Base-by-base conservation (phyloP, 1,140 invertebrate genomes). In the Apis laboriosa region DNA sequence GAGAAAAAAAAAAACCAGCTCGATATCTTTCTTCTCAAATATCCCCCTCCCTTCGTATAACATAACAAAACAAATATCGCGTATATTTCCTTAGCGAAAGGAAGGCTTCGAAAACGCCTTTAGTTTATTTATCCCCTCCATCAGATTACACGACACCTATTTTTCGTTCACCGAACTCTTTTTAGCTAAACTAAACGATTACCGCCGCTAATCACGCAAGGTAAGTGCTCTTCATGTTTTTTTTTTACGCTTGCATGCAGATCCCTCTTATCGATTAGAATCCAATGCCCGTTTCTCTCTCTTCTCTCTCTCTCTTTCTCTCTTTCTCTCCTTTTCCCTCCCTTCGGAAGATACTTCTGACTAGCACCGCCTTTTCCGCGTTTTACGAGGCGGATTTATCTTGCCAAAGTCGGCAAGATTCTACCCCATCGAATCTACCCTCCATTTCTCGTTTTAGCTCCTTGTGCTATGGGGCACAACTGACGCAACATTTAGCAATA, bases 191-290 rank as follows among this genome's bases (percentile, higher is more conserved):
- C 0, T 13, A 49, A 28, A 49, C 58, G 53, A 61, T 49, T 19
- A 34, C 5, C n/a, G 56, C 5, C 15, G 19, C 8, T 70, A 68
- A 24, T 86, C 79, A 79, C 71, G 80, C 85, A 86, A 87, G 85
- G 86, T 87, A 87, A 87, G 86, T 87, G 77, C 53, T 56, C n/a
- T n/a, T n/a, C 55, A 17, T 19, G 43, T 77, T 63, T 67, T 51
- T 49, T 24, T 34, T 15, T 24, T 17, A 24, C 13, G 19, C 21
- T 64, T 80, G 56, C 70, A 72, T 58, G 77, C 43, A 11, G 63
- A 34, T 53, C 43, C 17, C 13, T 9, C 53, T 55, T 68, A 73
- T 73, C 71, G 63, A 34, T 15, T 56, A 17, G n/a, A 72, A 74
- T 80, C 5, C 24, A 9, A 19, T 15, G 51, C 60, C 8, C 64